Conservation (phyloP, 2,113 vertebrate species). For the Lontra canadensis region DNA sequence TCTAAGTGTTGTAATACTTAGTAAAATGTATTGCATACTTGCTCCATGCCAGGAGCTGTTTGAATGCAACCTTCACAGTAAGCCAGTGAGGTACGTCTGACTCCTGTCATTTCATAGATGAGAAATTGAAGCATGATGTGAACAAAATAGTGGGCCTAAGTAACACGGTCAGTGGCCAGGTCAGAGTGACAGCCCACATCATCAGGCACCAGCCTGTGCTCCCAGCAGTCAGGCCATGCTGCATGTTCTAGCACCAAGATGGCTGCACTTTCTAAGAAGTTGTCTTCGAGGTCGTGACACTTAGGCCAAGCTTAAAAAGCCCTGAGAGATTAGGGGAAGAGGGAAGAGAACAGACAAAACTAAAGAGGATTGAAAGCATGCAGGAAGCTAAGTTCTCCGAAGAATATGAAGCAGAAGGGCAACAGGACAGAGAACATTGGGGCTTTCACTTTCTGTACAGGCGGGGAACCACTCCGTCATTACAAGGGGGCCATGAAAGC, state of each 20-base stretch:
- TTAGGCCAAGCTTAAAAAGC: not conserved
- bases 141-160: not conserved
- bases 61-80: not conserved
- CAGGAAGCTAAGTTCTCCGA: not conserved
- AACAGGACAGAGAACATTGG: rapidly evolving
- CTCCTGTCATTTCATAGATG: not conserved
- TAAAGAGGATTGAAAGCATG: not conserved
- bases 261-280: not conserved
- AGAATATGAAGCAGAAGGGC: not conserved
- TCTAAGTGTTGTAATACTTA: not conserved
- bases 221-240: rapidly evolving
- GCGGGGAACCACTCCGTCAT: not conserved
- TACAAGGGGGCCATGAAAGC: no score
- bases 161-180: not conserved
- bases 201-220: not conserved
- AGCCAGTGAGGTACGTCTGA: not conserved
- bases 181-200: not conserved
- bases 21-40: not conserved
- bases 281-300: not conserved
- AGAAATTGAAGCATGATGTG: not conserved
- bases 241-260: not conserved
- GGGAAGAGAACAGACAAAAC: not conserved
- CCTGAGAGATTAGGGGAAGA: not conserved
- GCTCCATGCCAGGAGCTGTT: not conserved
- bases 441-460: no score